phyloP scores from a whole-genome alignment of 2,888 invertebrate genomes.

The Agapostemon virescens region DNA sequence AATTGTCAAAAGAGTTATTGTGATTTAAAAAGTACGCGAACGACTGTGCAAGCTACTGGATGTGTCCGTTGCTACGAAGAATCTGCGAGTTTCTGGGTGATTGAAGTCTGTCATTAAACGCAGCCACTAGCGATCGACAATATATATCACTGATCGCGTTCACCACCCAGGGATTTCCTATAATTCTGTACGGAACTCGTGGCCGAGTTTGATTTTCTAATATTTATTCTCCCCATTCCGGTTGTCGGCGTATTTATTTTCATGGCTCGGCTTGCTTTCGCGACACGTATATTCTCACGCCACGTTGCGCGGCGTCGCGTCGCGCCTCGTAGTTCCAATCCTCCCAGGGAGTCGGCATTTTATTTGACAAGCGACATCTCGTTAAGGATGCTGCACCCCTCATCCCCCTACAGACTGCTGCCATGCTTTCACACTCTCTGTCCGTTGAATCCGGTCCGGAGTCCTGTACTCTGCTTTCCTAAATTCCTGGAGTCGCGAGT shows the following conservation, averaged over 20 bases:
- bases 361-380: conserved; percentile 53
- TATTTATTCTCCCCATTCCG: background rate
- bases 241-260: conserved; percentile 13
- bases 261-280: background rate
- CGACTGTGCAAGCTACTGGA: too few relatives aligned
- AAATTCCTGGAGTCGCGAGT: conserved; percentile 34
- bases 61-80: too few relatives aligned
- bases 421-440: background rate
- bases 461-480: conserved; percentile 3
- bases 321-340: background rate
- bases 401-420: background rate
- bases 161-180: too few relatives aligned
- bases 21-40: too few relatives aligned
- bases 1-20: too few relatives aligned
- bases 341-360: conserved; percentile 17
- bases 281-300: background rate
- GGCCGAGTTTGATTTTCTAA: background rate
- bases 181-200: background rate
- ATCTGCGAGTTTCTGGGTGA: too few relatives aligned
- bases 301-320: background rate
- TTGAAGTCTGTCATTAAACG: background rate
- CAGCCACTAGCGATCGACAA: background rate
- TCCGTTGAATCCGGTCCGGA: background rate
- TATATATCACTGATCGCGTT: background rate
- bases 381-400: conserved; percentile 41